Evolutionary conservation across 2,888 invertebrate genomes (phyloP).

Genomic region (Rotaria macrura): DNA sequence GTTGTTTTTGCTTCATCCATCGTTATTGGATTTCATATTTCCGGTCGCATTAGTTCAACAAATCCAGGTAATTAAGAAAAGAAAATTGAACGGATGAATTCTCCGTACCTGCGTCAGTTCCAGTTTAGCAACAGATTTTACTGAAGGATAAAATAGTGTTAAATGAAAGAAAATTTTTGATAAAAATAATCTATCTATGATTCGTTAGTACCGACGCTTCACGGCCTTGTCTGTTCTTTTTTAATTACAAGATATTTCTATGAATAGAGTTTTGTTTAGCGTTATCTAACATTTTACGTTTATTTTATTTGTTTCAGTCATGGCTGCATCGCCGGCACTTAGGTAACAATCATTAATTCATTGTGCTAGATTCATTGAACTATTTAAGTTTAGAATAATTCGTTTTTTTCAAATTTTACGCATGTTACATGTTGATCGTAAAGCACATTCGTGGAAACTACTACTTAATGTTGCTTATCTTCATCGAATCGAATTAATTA

Average conservation of each 20-base stretch:
- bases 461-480: background rate
- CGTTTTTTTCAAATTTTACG: slow-evolving; percentile 20
- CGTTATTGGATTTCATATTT: slow-evolving; percentile 15
- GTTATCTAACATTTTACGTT: background rate
- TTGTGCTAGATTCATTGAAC: background rate
- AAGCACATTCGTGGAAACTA: slow-evolving; percentile 10
- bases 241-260: too few species aligned
- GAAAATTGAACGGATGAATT: too few species aligned
- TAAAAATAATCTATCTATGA: too few species aligned
- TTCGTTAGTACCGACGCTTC: too few species aligned
- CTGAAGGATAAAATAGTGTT: too few species aligned
- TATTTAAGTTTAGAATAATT: background rate
- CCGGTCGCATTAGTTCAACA: background rate
- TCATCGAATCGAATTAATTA: slow-evolving; percentile 22
- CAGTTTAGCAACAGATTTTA: too few species aligned
- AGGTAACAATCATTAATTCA: background rate
- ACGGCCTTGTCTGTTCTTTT: too few species aligned
- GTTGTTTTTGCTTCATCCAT: background rate
- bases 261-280: too few species aligned
- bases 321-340: slow-evolving; percentile 7
- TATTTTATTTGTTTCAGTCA: background rate
- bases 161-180: too few species aligned
- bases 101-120: too few species aligned
- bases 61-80: background rate
- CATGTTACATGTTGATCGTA: slow-evolving; percentile 20